phyloP scores from a whole-genome alignment of 2,113 vertebrate species.

The Murina feae region DNA sequence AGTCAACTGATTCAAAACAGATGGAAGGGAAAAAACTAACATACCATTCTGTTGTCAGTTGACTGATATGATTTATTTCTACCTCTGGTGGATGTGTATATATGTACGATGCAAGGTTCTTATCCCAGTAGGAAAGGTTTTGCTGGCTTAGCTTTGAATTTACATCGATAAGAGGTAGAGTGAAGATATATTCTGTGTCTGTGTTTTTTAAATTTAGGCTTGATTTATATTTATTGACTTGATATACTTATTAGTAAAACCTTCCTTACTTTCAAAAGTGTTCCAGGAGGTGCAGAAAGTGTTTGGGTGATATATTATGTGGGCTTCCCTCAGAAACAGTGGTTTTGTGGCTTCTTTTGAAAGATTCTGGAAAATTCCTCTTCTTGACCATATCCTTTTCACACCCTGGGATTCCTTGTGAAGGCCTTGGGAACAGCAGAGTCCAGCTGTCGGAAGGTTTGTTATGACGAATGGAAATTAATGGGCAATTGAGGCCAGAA shows the following conservation, averaged over 20 bases:
- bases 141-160: background rate
- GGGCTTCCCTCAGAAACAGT: background rate
- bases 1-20: background rate
- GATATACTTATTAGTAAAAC: conserved; percentile 34
- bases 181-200: background rate
- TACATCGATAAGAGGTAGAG: background rate
- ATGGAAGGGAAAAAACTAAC: background rate
- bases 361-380: background rate
- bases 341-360: background rate
- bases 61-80: background rate
- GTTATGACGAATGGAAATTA: conserved; percentile 50
- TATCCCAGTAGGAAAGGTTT: background rate
- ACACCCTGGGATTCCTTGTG: background rate
- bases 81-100: background rate
- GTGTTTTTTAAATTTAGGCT: background rate
- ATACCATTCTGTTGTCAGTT: background rate
- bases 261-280: background rate
- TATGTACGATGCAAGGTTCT: background rate
- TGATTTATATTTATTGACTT: conserved; percentile 4
- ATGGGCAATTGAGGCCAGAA: conserved; percentile 1
- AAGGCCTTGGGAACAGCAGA: background rate
- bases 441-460: background rate
- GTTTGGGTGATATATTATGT: background rate
- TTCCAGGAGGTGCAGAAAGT: background rate
- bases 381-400: background rate